Percentiles rank a stretch among this genome's conserved stretches.
Evolutionary conservation across 1,140 invertebrate genomes (phyloP).

Genomic region (Anastrepha obliqua): DNA sequence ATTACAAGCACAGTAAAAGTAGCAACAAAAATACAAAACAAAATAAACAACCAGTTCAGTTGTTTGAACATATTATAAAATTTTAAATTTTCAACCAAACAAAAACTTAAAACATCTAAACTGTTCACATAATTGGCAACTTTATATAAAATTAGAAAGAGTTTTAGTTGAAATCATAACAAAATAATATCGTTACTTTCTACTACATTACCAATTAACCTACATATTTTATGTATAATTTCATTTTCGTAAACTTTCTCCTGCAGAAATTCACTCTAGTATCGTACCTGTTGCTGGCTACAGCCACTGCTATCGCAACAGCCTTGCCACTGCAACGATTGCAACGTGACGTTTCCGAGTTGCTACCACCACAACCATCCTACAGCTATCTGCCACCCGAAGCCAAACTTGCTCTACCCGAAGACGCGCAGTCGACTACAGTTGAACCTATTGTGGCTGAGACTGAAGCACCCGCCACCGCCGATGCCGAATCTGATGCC

Average conservation of each 20-base stretch:
- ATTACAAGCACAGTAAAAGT: no score
- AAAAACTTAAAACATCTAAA: no score
- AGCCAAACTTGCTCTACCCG: not conserved
- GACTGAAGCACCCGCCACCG: slow-evolving; percentile 54
- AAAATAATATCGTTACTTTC: no score
- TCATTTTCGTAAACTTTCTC: not conserved
- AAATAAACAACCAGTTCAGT: not conserved
- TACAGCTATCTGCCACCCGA: slow-evolving; percentile 65
- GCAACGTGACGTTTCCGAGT: slow-evolving; percentile 67
- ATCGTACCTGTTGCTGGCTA: slow-evolving; percentile 61
- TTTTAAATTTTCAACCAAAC: no score
- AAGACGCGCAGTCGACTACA: not conserved
- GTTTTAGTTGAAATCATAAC: no score
- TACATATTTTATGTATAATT: not conserved
- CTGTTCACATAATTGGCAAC: no score
- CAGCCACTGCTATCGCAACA: not conserved
- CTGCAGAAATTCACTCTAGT: slow-evolving; percentile 70
- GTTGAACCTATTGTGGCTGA: not conserved
- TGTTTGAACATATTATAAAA: no score
- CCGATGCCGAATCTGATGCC: slow-evolving; percentile 54
- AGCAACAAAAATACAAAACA: not conserved
- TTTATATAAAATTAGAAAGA: no score
- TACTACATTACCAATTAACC: not conserved
- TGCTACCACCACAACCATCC: slow-evolving; percentile 60
- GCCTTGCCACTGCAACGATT: slow-evolving; percentile 60